phyloP scores from a whole-genome alignment of 2,113 vertebrate species.

The Speoplatyrhinus poulsoni region DNA sequence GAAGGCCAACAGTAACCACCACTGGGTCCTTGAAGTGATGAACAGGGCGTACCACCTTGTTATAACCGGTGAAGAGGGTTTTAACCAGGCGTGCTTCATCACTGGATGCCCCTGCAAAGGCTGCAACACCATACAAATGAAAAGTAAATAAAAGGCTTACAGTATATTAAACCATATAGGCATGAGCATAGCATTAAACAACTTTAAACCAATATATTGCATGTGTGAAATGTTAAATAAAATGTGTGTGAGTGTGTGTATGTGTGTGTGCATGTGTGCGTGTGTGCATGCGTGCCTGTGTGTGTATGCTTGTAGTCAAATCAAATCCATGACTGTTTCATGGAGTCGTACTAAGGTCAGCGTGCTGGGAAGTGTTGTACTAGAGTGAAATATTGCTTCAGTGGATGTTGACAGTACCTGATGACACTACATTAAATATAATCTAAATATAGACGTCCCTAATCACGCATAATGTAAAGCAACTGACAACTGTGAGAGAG shows the following conservation, averaged over 20 bases:
- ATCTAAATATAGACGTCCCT: background rate
- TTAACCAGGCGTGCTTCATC: slow-evolving; percentile 79
- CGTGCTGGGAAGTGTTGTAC: slow-evolving; percentile 10
- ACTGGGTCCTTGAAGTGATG: slow-evolving; percentile 72
- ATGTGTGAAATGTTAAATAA: no score
- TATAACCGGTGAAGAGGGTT: slow-evolving; percentile 77
- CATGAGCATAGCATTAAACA: no score
- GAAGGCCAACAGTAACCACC: slow-evolving; percentile 79
- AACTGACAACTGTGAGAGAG: background rate
- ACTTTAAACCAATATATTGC: no score
- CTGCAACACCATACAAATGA: slow-evolving; percentile 35
- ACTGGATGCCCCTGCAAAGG: slow-evolving; percentile 68
- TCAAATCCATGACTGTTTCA: background rate
- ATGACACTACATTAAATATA: slow-evolving; percentile 9
- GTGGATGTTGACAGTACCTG: slow-evolving; percentile 29
- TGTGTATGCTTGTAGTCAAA: background rate
- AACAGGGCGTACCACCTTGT: slow-evolving; percentile 80
- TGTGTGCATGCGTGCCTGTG: background rate
- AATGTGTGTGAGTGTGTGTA: no score
- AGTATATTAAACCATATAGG: no score
- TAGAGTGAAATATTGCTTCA: slow-evolving; percentile 27
- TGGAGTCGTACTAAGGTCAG: background rate
- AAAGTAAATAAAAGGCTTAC: background rate
- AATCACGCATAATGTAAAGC: background rate
- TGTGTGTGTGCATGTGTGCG: background rate